phyloP scores from a whole-genome alignment of 2,113 vertebrate species.

The Clarias magur region DNA sequence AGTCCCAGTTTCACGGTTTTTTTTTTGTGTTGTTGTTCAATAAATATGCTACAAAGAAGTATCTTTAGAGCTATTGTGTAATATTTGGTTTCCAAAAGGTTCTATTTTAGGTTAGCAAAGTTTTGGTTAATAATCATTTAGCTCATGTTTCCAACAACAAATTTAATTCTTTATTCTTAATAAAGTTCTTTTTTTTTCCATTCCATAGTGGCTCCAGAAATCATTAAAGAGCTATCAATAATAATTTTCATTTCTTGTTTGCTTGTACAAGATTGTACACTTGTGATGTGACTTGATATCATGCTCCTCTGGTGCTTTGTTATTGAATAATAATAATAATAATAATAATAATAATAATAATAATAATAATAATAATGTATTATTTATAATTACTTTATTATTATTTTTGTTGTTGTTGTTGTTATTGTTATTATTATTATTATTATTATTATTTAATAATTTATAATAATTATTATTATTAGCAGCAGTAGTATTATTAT shows the following conservation, averaged over 20 bases:
- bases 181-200: too few relatives aligned
- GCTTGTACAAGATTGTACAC: neutral
- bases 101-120: neutral
- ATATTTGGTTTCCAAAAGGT: too few relatives aligned
- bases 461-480: too few relatives aligned
- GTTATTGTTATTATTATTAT: too few relatives aligned
- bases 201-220: neutral
- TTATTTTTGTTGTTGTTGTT: too few relatives aligned
- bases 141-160: neutral
- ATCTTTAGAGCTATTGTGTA: neutral
- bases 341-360: too few relatives aligned
- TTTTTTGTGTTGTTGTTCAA: too few relatives aligned
- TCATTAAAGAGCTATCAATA: neutral
- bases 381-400: too few relatives aligned
- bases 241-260: neutral
- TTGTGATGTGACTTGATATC: neutral
- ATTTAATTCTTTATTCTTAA: too few relatives aligned
- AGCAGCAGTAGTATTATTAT: conserved; percentile 15
- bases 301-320: neutral
- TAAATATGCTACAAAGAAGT: neutral
- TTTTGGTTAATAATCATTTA: neutral
- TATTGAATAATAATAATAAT: neutral
- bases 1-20: neutral
- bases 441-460: too few relatives aligned
- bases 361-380: neutral